A percentile compares a stretch with the other conserved stretches of the same genome.
phyloP scores from a whole-genome alignment of 2,797 vertebrate species.

The Halcyon badia region DNA sequence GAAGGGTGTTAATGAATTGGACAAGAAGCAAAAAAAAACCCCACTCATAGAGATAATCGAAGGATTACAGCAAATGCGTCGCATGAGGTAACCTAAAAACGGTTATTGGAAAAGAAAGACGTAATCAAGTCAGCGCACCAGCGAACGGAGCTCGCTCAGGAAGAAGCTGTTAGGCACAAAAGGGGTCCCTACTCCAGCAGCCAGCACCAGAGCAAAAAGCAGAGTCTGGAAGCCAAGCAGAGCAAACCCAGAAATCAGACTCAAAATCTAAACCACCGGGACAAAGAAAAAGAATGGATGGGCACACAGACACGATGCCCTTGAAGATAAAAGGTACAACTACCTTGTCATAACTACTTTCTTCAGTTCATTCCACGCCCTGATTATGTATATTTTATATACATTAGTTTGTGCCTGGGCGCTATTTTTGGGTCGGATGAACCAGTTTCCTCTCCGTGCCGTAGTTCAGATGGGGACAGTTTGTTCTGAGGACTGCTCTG shows the following conservation, averaged over 20 bases:
- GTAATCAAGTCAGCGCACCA: background rate
- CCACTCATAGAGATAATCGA: background rate
- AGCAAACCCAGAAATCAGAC: background rate
- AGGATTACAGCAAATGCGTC: background rate
- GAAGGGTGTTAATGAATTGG: too few relatives aligned
- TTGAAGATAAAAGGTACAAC: slow-evolving; percentile 18
- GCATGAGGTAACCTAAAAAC: background rate
- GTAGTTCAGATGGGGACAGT: background rate
- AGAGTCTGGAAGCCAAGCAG: background rate
- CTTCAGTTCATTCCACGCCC: background rate
- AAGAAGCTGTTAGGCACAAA: background rate
- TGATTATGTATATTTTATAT: background rate
- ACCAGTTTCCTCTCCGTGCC: background rate
- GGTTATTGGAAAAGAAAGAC: background rate
- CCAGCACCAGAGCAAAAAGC: background rate
- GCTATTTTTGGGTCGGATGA: background rate
- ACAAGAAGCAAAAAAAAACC: background rate
- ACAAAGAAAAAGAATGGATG: background rate
- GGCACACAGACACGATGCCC: background rate
- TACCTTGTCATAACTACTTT: background rate
- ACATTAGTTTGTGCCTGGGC: background rate
- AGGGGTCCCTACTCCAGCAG: background rate
- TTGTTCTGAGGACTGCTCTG: background rate
- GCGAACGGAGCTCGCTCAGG: background rate
- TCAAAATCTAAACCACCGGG: background rate